phyloP scores from a whole-genome alignment of 2,888 invertebrate species.

The Zygothrica quintamaculata region DNA sequence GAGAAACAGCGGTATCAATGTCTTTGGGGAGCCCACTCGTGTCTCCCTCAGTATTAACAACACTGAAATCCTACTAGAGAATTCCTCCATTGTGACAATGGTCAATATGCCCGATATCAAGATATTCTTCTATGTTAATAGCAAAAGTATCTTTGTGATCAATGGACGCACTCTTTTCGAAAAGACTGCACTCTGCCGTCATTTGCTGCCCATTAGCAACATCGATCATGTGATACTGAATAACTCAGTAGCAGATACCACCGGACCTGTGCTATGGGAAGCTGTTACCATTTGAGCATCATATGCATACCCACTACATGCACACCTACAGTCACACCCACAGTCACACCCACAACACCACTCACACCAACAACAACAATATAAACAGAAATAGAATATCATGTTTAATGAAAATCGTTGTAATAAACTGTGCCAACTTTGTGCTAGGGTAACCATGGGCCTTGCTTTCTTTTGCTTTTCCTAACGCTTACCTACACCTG shows the following conservation, averaged over 20 bases:
- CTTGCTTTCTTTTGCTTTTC: no score
- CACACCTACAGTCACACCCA: no score
- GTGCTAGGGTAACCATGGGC: no score
- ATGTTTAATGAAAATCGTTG: no score
- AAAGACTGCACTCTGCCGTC: conserved; percentile 1
- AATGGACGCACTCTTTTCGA: conserved; percentile 16
- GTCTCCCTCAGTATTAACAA: conserved; percentile 4
- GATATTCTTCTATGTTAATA: background rate
- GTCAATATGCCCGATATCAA: background rate
- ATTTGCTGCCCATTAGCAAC: conserved; percentile 25
- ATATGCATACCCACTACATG: no score
- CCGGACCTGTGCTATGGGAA: no score
- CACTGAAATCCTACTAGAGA: background rate
- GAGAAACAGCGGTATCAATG: conserved; percentile 21
- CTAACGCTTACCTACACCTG: no score
- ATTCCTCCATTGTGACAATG: conserved; percentile 2
- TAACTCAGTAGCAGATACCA: background rate
- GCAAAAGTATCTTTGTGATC: conserved; percentile 3
- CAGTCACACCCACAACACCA: no score
- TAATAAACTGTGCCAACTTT: no score
- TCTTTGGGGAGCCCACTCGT: conserved; percentile 27
- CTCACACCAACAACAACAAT: no score
- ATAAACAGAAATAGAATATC: no score
- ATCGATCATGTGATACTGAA: conserved; percentile 2
- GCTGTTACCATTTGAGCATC: no score